These are phyloP conservation scores for Rhamnusium bicolor DNA, from an alignment of 2,888 invertebrate species.

Conservation along the genomic window DNA sequence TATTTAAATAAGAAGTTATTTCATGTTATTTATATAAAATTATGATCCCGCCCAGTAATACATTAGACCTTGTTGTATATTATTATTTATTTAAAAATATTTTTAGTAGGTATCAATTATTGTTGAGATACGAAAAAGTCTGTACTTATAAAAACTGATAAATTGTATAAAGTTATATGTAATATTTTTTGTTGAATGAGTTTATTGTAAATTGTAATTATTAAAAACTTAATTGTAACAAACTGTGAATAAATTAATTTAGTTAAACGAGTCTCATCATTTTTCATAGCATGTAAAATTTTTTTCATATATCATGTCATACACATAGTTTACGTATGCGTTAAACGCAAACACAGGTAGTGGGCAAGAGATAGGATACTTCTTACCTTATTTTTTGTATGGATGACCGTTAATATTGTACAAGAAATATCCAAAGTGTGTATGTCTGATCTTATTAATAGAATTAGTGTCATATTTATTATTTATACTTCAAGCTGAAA, in stretches of 20 bases:
- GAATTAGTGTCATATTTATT: no score
- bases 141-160: conserved; percentile 44
- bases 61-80: conserved; percentile 33
- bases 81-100: conserved; percentile 37
- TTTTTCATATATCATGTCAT: no score
- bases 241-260: conserved; percentile 52
- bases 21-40: conserved; percentile 13
- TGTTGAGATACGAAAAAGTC: conserved; percentile 37
- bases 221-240: conserved; percentile 46
- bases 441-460: no score
- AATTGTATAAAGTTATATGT: conserved; percentile 47
- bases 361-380: no score
- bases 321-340: no score
- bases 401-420: no score
- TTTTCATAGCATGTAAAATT: background rate
- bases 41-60: conserved; percentile 7
- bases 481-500: no score
- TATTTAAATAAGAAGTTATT: background rate
- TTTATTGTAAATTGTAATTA: conserved; percentile 49
- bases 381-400: no score
- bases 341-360: no score
- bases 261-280: conserved; percentile 12
- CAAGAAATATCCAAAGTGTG: no score
- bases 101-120: conserved; percentile 35
- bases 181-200: conserved; percentile 43